phyloP scores from a whole-genome alignment of 2,888 invertebrate genomes.

The Chironomus riparius region DNA sequence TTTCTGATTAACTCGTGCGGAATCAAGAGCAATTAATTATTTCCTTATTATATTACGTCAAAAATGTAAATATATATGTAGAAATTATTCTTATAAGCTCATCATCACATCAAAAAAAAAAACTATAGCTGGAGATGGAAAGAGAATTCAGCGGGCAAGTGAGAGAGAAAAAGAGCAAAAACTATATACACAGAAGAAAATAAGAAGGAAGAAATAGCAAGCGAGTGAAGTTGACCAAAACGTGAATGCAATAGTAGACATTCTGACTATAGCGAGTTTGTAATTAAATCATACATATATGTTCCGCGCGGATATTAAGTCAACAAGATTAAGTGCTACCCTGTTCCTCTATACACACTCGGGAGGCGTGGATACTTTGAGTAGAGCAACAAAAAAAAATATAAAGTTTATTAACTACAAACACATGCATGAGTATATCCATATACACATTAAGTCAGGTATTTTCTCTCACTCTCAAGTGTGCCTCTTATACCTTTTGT shows the following conservation, averaged over 20 bases:
- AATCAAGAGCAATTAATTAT: slow-evolving; percentile 17
- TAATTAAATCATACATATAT: slow-evolving; percentile 1
- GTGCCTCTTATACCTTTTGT: slow-evolving; percentile 12
- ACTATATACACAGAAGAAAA: not conserved
- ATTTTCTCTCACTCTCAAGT: slow-evolving; percentile 11
- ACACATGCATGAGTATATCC: not conserved
- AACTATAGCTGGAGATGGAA: not conserved
- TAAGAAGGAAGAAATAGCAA: too few relatives aligned
- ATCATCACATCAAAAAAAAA: not conserved
- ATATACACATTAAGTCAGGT: not conserved
- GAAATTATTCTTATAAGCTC: not conserved
- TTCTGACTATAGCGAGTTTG: not conserved
- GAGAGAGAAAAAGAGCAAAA: not conserved
- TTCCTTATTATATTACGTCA: slow-evolving; percentile 18
- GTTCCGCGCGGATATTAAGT: not conserved
- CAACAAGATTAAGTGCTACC: not conserved
- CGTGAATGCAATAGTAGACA: not conserved
- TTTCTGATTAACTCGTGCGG: not conserved
- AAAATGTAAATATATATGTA: not conserved
- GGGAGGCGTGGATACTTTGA: not conserved
- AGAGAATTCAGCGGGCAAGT: not conserved
- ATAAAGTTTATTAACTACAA: not conserved
- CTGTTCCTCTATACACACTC: not conserved
- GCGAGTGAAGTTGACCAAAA: not conserved
- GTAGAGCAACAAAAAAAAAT: not conserved